phyloP scores from a whole-genome alignment of 2,888 invertebrate genomes.

The Zygothrica quintamaculata region DNA sequence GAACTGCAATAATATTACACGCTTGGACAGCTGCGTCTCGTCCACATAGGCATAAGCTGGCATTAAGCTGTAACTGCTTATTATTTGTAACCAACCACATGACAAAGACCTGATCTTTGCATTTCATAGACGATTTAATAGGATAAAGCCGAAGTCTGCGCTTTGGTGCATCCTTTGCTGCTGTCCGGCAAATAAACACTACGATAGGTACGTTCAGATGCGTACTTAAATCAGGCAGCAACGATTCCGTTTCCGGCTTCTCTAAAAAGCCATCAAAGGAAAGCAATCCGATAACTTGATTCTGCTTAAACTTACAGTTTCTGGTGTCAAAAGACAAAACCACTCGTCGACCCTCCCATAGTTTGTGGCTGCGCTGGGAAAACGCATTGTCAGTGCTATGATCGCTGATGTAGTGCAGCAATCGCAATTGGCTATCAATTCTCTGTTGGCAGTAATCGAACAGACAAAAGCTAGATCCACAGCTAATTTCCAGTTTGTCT shows the following conservation, averaged over 20 bases:
- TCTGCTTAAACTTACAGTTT: constrained; percentile 30
- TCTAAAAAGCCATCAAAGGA: constrained; percentile 31
- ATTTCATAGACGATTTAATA: not conserved
- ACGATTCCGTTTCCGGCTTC: constrained; percentile 7
- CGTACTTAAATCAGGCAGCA: constrained; percentile 23
- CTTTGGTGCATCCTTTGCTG: not conserved
- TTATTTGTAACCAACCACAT: constrained; percentile 62
- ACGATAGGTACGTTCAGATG: constrained; percentile 50
- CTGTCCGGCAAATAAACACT: constrained; percentile 57
- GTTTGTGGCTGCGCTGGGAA: constrained; percentile 17
- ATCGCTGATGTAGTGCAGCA: constrained; percentile 58
- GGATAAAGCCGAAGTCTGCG: not conserved
- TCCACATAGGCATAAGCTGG: constrained; percentile 48
- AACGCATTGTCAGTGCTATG: constrained; percentile 33
- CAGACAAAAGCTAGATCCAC: constrained; percentile 34
- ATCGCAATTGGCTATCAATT: constrained; percentile 55
- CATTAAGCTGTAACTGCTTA: constrained; percentile 28
- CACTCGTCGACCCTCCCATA: constrained; percentile 29
- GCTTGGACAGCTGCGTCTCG: constrained; percentile 47
- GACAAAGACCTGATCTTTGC: constrained; percentile 38
- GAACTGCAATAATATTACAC: constrained; percentile 32
- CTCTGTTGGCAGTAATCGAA: constrained; percentile 42
- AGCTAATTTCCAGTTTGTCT: constrained; percentile 29
- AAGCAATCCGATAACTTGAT: constrained; percentile 57
- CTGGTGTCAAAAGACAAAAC: constrained; percentile 43